Evolutionary conservation across 2,888 invertebrate genomes (phyloP).

Genomic region (Notodonta ziczac): DNA sequence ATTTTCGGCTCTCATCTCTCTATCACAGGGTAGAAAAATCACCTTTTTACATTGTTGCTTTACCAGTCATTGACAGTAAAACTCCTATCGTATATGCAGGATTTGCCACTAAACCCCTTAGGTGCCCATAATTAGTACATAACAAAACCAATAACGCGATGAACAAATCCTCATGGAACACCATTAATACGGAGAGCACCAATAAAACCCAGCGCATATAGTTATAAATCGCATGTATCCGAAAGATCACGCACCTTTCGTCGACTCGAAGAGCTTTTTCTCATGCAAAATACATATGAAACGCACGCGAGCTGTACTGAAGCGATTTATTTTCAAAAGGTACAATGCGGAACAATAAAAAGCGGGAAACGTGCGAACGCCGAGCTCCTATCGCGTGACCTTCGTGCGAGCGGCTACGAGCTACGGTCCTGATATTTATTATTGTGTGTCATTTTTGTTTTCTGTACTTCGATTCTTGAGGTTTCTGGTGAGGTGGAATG

Average conservation of each 20-base stretch:
- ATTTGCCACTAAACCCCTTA: no score
- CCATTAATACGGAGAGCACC: neutral
- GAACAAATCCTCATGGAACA: neutral
- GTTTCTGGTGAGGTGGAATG: neutral
- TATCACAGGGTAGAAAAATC: no score
- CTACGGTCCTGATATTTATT: slow-evolving; percentile 2
- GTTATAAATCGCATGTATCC: slow-evolving; percentile 7
- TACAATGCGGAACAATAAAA: slow-evolving; percentile 27
- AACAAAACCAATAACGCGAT: neutral
- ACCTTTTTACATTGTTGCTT: no score
- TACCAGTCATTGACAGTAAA: no score
- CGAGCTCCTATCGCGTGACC: slow-evolving; percentile 20
- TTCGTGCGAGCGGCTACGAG: slow-evolving; percentile 7
- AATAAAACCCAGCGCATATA: slow-evolving; percentile 3
- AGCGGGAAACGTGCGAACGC: slow-evolving; percentile 15
- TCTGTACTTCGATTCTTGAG: neutral
- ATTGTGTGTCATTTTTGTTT: neutral
- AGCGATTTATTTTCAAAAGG: slow-evolving; percentile 24
- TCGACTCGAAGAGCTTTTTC: slow-evolving; percentile 8
- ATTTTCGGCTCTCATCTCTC: no score
- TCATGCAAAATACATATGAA: slow-evolving; percentile 13
- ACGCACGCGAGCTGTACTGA: slow-evolving; percentile 16
- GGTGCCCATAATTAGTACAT: neutral
- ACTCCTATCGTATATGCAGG: no score
- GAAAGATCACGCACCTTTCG: slow-evolving; percentile 11